These are phyloP conservation scores for Eristalis intricaria DNA, from an alignment of 2,888 invertebrate genomes.

Conservation along the genomic window DNA sequence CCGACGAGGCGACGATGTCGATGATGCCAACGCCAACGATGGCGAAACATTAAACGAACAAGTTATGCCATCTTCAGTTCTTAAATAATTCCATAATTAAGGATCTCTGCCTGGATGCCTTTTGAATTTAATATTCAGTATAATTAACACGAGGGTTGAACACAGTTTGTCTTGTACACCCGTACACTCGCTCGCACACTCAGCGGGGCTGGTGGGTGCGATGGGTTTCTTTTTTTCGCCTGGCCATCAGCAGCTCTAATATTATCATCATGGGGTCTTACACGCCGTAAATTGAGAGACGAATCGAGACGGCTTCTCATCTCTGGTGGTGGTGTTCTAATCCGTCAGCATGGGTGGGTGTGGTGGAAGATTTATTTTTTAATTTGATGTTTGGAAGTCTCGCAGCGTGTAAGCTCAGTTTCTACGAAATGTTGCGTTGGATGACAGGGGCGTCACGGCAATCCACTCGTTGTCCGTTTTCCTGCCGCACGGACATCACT, in stretches of 20 bases:
- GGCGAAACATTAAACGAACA: constrained; percentile 58
- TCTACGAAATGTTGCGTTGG: background rate
- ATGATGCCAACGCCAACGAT: constrained; percentile 18
- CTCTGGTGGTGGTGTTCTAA: too few species aligned
- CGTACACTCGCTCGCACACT: background rate
- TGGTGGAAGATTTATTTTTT: background rate
- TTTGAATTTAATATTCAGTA: constrained; percentile 71
- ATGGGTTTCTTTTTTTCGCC: background rate
- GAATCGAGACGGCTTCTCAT: background rate
- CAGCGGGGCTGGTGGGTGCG: background rate
- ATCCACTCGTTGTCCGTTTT: background rate
- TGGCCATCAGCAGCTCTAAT: background rate
- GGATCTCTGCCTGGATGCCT: constrained; percentile 65
- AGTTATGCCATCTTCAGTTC: constrained; percentile 70
- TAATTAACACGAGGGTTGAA: constrained; percentile 70
- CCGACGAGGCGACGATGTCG: constrained; percentile 13
- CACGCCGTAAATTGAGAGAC: background rate
- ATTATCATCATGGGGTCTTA: background rate
- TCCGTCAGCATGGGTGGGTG: background rate
- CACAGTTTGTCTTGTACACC: constrained; percentile 49
- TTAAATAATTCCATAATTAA: constrained; percentile 72
- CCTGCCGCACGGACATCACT: too few species aligned
- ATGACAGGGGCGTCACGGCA: background rate
- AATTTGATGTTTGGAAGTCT: background rate
- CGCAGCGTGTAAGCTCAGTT: background rate